Evolutionary conservation across 2,888 invertebrate species (phyloP).

Genomic region (Torymus tubicola): DNA sequence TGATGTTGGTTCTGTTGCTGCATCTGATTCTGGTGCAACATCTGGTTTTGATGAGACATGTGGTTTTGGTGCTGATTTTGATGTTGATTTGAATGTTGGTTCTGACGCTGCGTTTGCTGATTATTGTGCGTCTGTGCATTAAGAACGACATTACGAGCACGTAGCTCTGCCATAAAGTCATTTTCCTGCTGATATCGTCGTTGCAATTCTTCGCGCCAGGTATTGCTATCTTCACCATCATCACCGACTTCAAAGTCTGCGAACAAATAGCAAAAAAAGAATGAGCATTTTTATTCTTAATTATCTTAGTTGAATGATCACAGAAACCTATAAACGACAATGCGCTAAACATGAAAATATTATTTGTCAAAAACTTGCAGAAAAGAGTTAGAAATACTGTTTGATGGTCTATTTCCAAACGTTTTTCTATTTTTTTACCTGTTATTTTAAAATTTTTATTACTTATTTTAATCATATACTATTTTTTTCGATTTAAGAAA

Average conservation of each 20-base stretch:
- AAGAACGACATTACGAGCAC: conserved; percentile 76
- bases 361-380: too few species aligned
- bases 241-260: conserved; percentile 70
- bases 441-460: too few species aligned
- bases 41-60: background rate
- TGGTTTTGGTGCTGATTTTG: conserved; percentile 13
- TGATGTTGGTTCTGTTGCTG: conserved; percentile 25
- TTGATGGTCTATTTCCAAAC: too few species aligned
- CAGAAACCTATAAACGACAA: too few species aligned
- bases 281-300: too few species aligned
- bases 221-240: conserved; percentile 80
- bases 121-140: conserved; percentile 34
- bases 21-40: conserved; percentile 1
- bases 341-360: too few species aligned
- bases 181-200: conserved; percentile 80
- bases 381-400: too few species aligned
- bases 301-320: too few species aligned
- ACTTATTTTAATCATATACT: too few species aligned
- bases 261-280: background rate
- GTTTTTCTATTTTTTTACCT: too few species aligned
- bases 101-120: conserved; percentile 25
- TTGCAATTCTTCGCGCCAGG: conserved; percentile 80
- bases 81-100: conserved; percentile 19
- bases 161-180: conserved; percentile 79
- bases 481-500: too few species aligned